These are phyloP conservation scores for Neoascia interrupta DNA, from an alignment of 2,888 invertebrate genomes.

Conservation along the genomic window DNA sequence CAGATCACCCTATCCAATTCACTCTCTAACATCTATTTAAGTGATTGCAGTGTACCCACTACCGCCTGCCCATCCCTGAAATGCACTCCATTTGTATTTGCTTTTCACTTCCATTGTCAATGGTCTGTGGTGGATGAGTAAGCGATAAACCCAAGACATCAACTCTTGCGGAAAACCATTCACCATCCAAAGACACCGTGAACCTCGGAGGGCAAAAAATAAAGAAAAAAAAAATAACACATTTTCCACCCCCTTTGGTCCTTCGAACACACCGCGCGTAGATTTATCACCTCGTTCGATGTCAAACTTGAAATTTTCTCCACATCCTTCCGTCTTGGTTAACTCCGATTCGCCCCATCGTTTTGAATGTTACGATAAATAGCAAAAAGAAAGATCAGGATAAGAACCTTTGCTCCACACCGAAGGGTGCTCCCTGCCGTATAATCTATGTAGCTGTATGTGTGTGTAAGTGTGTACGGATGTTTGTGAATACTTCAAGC, in stretches of 20 bases:
- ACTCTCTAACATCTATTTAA: too few relatives aligned
- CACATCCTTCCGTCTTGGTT: background rate
- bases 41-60: too few relatives aligned
- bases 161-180: conserved; percentile 47
- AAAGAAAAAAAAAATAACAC: conserved; percentile 40
- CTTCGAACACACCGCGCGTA: conserved; percentile 27
- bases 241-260: conserved; percentile 42
- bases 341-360: conserved; percentile 34
- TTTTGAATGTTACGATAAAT: conserved; percentile 59
- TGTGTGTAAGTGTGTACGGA: background rate
- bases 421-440: background rate
- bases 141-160: conserved; percentile 62
- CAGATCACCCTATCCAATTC: too few relatives aligned
- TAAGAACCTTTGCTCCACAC: conserved; percentile 31
- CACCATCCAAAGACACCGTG: too few relatives aligned
- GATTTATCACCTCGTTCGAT: conserved; percentile 67
- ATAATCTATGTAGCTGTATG: background rate
- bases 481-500: background rate
- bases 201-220: conserved; percentile 7
- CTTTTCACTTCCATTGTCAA: conserved; percentile 40
- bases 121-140: conserved; percentile 42
- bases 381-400: conserved; percentile 51
- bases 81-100: conserved; percentile 35
- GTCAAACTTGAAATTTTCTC: conserved; percentile 54
- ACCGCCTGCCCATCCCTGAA: too few relatives aligned